These are phyloP conservation scores for Graptemys geographica DNA, from an alignment of 2,797 vertebrate species.

Conservation along the genomic window DNA sequence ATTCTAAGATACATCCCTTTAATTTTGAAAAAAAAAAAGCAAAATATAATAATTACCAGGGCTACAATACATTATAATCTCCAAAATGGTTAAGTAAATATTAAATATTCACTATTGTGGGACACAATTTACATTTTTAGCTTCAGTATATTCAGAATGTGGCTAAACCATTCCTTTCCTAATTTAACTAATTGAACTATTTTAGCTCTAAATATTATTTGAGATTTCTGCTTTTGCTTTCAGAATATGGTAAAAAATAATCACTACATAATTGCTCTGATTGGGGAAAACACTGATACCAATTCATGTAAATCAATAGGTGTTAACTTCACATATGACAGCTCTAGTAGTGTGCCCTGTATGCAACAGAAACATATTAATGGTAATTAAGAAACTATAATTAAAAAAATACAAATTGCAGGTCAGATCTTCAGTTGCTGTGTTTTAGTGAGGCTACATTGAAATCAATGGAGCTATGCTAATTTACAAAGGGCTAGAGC, in stretches of 20 bases:
- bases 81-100: not conserved
- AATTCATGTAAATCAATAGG: not conserved
- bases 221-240: not conserved
- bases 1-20: not conserved
- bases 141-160: not conserved
- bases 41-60: not conserved
- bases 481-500: not conserved
- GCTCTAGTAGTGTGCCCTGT: not conserved
- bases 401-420: not conserved
- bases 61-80: not conserved
- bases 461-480: not conserved
- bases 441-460: not conserved
- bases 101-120: not conserved
- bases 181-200: not conserved
- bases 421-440: not conserved
- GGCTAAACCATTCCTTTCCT: not conserved
- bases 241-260: not conserved
- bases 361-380: not conserved
- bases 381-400: not conserved
- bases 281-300: not conserved
- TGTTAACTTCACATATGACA: not conserved
- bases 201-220: not conserved
- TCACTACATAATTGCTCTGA: not conserved
- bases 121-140: not conserved
- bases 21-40: not conserved